phyloP scores from a whole-genome alignment of 2,113 vertebrate species.

The Aleadryas rufinucha region DNA sequence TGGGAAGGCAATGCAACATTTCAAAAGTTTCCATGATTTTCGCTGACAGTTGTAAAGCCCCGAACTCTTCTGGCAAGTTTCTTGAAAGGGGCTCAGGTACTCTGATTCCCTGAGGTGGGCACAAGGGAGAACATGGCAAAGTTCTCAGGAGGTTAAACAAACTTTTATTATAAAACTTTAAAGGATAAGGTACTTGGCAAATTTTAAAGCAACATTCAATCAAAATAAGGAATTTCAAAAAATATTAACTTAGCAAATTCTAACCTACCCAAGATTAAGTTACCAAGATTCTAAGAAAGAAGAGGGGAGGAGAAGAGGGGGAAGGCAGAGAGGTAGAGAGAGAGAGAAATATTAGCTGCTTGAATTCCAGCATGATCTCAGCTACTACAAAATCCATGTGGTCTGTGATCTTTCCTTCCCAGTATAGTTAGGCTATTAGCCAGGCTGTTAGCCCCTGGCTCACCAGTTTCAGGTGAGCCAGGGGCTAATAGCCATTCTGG shows the following conservation, averaged over 20 bases:
- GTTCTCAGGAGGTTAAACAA: background rate
- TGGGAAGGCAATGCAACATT: background rate
- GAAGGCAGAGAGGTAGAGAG: background rate
- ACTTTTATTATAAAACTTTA: background rate
- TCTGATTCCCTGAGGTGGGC: background rate
- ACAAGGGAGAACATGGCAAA: accelerated
- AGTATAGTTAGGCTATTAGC: too few species aligned
- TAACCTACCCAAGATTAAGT: background rate
- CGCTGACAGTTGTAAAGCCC: background rate
- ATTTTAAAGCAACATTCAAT: background rate
- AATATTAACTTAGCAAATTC: background rate
- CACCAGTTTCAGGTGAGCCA: too few species aligned
- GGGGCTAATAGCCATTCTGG: background rate
- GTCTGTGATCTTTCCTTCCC: background rate
- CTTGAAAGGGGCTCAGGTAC: background rate
- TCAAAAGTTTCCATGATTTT: background rate
- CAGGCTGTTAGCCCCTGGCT: too few species aligned
- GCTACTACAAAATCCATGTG: background rate
- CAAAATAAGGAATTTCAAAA: background rate
- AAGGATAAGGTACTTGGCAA: background rate
- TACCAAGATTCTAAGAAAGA: background rate
- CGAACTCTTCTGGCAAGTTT: accelerated
- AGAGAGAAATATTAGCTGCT: background rate
- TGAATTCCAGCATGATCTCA: background rate
- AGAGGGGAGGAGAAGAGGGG: accelerated